Percentiles rank a stretch among this genome's conserved stretches.
Evolutionary conservation across 1,140 invertebrate species (phyloP).

Genomic region (Drosophila virilis): DNA sequence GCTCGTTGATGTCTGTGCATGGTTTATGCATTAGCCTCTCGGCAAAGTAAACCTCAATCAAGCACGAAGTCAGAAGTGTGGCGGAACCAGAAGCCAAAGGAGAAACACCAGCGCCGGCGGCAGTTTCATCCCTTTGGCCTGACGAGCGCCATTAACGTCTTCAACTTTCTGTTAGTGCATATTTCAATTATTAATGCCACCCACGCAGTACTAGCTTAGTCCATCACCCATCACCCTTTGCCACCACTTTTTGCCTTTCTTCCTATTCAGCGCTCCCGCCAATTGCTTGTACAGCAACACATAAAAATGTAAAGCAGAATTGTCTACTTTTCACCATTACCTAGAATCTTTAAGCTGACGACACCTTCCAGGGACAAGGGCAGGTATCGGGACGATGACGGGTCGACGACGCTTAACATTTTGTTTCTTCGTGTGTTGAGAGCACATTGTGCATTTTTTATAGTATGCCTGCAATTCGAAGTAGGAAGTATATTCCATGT

Average conservation of each 20-base stretch:
- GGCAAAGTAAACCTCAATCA: slow-evolving; percentile 79
- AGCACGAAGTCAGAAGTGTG: slow-evolving; percentile 51
- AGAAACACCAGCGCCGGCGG: slow-evolving; percentile 11
- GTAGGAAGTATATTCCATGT: slow-evolving; percentile 44
- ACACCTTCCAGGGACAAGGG: slow-evolving; percentile 33
- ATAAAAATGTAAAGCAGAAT: slow-evolving; percentile 74
- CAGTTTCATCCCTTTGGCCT: slow-evolving; percentile 46
- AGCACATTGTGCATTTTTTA: slow-evolving; percentile 76
- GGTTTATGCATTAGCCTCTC: slow-evolving; percentile 78
- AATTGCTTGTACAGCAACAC: slow-evolving; percentile 44
- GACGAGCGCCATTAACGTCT: slow-evolving; percentile 76
- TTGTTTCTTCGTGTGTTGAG: slow-evolving; percentile 55
- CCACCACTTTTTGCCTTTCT: neutral
- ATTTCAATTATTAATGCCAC: slow-evolving; percentile 82
- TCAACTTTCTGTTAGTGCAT: slow-evolving; percentile 83
- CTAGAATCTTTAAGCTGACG: slow-evolving; percentile 67
- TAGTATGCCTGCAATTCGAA: slow-evolving; percentile 62
- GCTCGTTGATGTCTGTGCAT: slow-evolving; percentile 79
- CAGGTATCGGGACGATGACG: neutral
- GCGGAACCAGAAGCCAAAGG: slow-evolving; percentile 21
- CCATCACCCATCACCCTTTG: neutral
- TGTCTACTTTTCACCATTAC: slow-evolving; percentile 32
- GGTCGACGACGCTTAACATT: slow-evolving; percentile 1
- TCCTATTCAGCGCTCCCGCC: slow-evolving; percentile 11
- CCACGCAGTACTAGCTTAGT: slow-evolving; percentile 37